phyloP scores from a whole-genome alignment of 1,140 invertebrate species.

The Ladona fulva region DNA sequence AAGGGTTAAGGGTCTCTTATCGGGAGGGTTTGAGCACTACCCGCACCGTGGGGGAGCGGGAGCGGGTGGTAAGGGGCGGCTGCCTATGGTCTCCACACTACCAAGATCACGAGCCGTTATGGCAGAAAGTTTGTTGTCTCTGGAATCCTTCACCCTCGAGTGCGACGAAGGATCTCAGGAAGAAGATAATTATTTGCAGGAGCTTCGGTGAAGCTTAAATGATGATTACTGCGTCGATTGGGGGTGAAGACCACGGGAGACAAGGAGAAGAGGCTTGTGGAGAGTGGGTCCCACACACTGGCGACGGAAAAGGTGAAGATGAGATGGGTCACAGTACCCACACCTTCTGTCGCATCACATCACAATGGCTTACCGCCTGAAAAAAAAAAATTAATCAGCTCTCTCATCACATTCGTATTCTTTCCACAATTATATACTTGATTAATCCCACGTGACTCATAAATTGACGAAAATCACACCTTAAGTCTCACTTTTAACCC shows the following conservation, averaged over 20 bases:
- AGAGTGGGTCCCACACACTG: background rate
- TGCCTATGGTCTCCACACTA: background rate
- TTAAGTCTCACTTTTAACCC: too few species aligned
- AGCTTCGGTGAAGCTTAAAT: background rate
- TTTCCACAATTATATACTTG: too few species aligned
- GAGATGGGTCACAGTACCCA: background rate
- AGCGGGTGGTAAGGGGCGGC: background rate
- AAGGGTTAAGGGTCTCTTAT: background rate
- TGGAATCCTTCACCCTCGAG: background rate
- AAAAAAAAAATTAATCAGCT: background rate
- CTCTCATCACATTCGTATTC: too few species aligned
- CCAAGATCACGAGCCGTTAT: background rate
- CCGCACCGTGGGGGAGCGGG: conserved; percentile 1
- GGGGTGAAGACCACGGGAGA: too few species aligned
- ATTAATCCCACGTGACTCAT: too few species aligned
- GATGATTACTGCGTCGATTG: background rate
- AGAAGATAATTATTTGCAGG: background rate
- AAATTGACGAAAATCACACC: too few species aligned
- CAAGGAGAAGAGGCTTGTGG: too few species aligned
- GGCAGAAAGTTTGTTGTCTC: background rate
- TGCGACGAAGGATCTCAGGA: background rate
- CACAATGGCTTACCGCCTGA: background rate
- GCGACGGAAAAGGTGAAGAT: background rate
- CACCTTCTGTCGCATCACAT: background rate
- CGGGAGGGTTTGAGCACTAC: background rate